Evolutionary conservation across 2,797 vertebrate species (phyloP).

Genomic region (Acipenser transmontanus): DNA sequence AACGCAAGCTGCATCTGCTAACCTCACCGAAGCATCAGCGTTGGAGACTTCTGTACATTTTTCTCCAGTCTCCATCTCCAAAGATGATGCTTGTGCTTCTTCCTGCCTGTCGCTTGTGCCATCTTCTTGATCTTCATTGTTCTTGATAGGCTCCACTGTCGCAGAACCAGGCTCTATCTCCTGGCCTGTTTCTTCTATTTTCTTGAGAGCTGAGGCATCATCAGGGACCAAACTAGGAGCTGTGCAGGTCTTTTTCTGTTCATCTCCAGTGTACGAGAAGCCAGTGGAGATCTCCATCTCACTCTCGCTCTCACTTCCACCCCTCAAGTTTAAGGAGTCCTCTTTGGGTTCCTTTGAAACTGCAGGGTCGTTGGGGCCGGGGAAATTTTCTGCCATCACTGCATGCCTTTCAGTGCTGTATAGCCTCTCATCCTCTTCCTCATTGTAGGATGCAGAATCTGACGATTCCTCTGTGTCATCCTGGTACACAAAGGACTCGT

Average conservation of each 20-base stretch:
- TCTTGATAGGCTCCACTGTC: neutral
- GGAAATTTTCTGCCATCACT: slow-evolving; percentile 35
- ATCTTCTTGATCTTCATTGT: too few relatives aligned
- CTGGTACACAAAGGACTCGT: slow-evolving; percentile 86
- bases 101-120: neutral
- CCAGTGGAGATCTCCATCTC: slow-evolving; percentile 53
- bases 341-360: slow-evolving; percentile 24
- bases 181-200: neutral
- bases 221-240: neutral
- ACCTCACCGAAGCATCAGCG: too few relatives aligned
- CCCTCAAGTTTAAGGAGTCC: slow-evolving; percentile 29
- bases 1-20: too few relatives aligned
- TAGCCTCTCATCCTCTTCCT: slow-evolving; percentile 76
- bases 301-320: slow-evolving; percentile 35
- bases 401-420: slow-evolving; percentile 82
- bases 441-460: slow-evolving; percentile 84
- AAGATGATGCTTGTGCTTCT: neutral
- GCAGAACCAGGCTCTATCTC: neutral
- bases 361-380: slow-evolving; percentile 27
- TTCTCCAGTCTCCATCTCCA: slow-evolving; percentile 9
- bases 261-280: slow-evolving; percentile 36
- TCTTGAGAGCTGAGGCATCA: slow-evolving; percentile 1
- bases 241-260: slow-evolving; percentile 17
- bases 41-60: slow-evolving; percentile 18
- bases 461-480: slow-evolving; percentile 83